Evolutionary conservation across 2,797 vertebrate species (phyloP).

Genomic region (Graptemys geographica): DNA sequence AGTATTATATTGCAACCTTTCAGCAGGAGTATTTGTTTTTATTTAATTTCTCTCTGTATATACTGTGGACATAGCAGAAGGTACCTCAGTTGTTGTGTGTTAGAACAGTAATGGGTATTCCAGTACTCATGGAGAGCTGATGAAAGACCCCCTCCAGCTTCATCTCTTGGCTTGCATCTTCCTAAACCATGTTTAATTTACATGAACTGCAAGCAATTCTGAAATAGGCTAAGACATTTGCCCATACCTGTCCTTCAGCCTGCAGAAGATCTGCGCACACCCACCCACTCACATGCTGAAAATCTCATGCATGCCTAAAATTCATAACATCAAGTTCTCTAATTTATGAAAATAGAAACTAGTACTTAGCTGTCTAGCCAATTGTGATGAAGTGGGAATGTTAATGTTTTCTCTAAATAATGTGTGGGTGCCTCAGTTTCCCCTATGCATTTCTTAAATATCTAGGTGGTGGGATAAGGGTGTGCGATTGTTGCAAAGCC

Average conservation of each 20-base stretch:
- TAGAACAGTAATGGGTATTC: background rate
- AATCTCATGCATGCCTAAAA: background rate
- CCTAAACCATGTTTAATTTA: background rate
- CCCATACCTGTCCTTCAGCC: background rate
- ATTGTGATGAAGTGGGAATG: no score
- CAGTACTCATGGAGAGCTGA: background rate
- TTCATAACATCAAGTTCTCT: background rate
- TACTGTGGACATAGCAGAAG: background rate
- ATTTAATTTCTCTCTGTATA: background rate
- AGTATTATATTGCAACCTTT: background rate
- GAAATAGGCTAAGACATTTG: background rate
- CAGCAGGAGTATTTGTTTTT: background rate
- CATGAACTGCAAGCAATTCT: background rate
- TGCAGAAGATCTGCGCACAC: background rate
- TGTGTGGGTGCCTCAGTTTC: no score
- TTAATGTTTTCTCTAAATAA: no score
- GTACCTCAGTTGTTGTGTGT: background rate
- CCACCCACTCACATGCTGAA: background rate
- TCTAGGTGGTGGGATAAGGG: no score
- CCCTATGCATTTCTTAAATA: no score
- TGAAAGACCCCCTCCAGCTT: background rate
- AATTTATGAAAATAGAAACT: background rate
- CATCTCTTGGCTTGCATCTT: background rate
- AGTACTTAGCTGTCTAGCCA: background rate
- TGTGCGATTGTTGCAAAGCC: no score